Conservation (phyloP, 2,113 vertebrate species). For the Chionodraco myersi region DNA sequence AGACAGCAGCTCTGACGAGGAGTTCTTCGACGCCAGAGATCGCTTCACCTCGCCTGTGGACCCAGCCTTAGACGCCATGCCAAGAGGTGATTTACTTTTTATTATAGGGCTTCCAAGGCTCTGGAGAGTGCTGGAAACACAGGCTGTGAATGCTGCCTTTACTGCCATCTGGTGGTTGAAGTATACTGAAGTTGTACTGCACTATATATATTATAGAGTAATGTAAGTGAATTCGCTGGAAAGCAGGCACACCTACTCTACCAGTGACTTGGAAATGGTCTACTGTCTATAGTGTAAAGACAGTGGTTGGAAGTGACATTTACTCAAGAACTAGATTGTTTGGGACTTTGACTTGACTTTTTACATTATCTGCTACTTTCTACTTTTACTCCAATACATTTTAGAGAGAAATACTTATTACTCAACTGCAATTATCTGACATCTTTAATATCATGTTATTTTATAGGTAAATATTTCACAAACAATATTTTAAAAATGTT, state of each 20-base stretch:
- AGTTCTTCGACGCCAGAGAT: slow-evolving; percentile 94
- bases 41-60: slow-evolving; percentile 84
- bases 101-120: not conserved
- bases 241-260: not conserved
- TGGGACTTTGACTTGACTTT: not conserved
- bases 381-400: not conserved
- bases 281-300: not conserved
- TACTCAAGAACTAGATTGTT: not conserved
- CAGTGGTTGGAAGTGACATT: not conserved
- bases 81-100: slow-evolving; percentile 71
- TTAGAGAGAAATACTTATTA: not conserved
- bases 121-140: not conserved
- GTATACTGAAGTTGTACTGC: not conserved
- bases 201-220: not conserved
- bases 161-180: slow-evolving; percentile 62
- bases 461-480: too few species aligned
- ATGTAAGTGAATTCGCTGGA: not conserved
- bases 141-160: not conserved
- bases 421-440: not conserved
- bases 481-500: too few species aligned
- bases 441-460: not conserved
- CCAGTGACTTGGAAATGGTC: not conserved
- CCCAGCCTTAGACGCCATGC: slow-evolving; percentile 51
- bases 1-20: slow-evolving; percentile 95
- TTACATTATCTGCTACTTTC: not conserved